Base-by-base conservation (phyloP, 2,888 invertebrate species). In the Podotricha telesiphe region DNA sequence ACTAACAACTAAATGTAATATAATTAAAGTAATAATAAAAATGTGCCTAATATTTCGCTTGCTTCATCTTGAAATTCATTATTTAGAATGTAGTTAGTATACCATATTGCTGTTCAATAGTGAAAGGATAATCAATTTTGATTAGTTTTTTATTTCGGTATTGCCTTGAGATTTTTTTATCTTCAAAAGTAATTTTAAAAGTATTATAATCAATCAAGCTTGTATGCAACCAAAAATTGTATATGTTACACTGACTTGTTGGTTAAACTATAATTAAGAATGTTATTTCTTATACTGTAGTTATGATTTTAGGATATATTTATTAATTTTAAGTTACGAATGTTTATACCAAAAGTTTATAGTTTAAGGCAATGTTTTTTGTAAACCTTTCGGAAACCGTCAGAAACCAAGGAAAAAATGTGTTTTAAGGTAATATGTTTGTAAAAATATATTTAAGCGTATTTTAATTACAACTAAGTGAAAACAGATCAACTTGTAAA, bases 131-230 rank as follows among this genome's bases (percentile, higher is more conserved):
- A n/a, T 53, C 28, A n/a, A 53, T 55, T 34, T 55, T 55, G 11
- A 55, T 34, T 55, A 34, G 34, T 55, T 37, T 17, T 55, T 34
- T 55, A 55, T 37, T 55, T 28, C 22, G 5, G 10, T 22, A 13
- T 59, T n/a, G 28, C 59, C 45, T 59, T 59, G 59, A 45, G 28
- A 11, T 55, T 55, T 59, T 28, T 59, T 59, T 59, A 45, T 45
- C n/a, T n/a, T 45, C 11, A 17, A 45, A 42, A 22, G 20, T 58
- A 58, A 59, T 28, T 59, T 59, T 1, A 28, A 28, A 59, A 22
- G 20, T 59, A 59, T 59, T 42, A 28, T 45, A 22, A 28, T 7
- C 17, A 10, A 17, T 28, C 11, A 34, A 34, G 34, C 6, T 55
- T 34, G 17, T 55, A 13, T n/a, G 34, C 17, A 17, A 59, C n/a